Percentiles rank a stretch among this genome's conserved stretches.
Evolutionary conservation across 2,113 vertebrate genomes (phyloP).

Genomic region (Tetrax tetrax): DNA sequence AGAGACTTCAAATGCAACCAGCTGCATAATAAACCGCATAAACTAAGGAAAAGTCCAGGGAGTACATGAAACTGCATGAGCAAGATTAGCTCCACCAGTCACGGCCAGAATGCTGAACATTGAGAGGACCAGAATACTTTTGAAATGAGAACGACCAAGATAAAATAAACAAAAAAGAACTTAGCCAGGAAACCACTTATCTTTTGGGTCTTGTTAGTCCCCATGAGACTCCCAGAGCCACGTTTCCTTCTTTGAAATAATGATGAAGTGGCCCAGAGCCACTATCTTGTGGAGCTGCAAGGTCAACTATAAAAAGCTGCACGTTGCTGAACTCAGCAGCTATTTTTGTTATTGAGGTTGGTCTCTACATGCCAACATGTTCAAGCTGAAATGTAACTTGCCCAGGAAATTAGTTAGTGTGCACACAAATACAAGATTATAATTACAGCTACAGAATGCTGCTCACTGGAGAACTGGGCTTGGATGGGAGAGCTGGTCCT

Average conservation of each 20-base stretch:
- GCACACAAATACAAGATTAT: conserved; percentile 52
- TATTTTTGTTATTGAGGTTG: conserved; percentile 56
- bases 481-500: conserved; percentile 32
- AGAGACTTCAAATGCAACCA: neutral
- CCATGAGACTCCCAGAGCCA: neutral
- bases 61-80: neutral
- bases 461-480: conserved; percentile 39
- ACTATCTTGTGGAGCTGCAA: conserved; percentile 31
- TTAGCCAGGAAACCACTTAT: conserved; percentile 49
- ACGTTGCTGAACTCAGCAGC: conserved; percentile 49
- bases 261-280: conserved; percentile 40
- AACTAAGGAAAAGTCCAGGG: neutral
- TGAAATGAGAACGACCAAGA: neutral
- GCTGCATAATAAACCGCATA: neutral
- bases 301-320: conserved; percentile 54
- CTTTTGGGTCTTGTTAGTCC: conserved; percentile 38
- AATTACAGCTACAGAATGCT: conserved; percentile 63
- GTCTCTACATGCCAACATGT: neutral
- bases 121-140: conserved; percentile 11
- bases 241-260: conserved; percentile 38
- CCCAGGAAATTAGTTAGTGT: conserved; percentile 55
- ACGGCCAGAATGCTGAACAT: neutral
- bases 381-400: conserved; percentile 46
- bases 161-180: conserved; percentile 21
- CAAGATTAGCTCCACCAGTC: neutral